These are phyloP conservation scores for Cephalotes varians DNA, from an alignment of 2,888 invertebrate genomes.

Conservation along the genomic window DNA sequence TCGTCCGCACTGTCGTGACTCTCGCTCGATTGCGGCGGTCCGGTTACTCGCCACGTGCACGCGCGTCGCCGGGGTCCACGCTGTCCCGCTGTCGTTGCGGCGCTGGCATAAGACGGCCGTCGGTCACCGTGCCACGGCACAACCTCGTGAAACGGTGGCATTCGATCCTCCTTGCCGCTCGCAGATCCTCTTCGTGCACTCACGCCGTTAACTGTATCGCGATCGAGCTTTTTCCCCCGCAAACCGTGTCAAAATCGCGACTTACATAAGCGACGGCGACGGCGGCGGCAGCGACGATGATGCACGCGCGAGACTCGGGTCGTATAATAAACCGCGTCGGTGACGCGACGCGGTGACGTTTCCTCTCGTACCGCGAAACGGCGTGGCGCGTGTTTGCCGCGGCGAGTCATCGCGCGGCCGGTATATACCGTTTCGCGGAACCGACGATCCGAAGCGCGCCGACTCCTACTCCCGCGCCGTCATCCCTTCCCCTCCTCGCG, in stretches of 20 bases:
- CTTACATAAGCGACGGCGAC: not conserved
- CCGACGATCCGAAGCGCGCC: constrained; percentile 11
- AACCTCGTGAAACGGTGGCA: not conserved
- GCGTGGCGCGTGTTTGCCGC: constrained; percentile 4
- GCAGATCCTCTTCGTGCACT: not conserved
- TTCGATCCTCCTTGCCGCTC: not conserved
- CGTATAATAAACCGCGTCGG: not conserved
- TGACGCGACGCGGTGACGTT: not conserved
- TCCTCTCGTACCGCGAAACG: not conserved
- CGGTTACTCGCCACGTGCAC: not conserved
- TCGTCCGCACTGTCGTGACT: not conserved
- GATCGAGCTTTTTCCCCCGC: not conserved
- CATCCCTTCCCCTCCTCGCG: not conserved
- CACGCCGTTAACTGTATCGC: not conserved
- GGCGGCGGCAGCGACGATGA: not conserved
- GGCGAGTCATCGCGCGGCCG: constrained; percentile 11
- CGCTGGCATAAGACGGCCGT: not conserved
- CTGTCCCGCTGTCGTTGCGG: not conserved
- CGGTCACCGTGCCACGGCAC: not conserved
- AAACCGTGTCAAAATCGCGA: not conserved
- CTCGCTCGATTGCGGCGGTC: not conserved
- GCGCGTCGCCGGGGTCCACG: not conserved
- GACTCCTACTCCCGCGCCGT: not conserved
- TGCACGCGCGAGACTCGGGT: not conserved
- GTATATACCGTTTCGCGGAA: constrained; percentile 19